phyloP scores from a whole-genome alignment of 2,797 vertebrate genomes.

The Erethizon dorsatum region DNA sequence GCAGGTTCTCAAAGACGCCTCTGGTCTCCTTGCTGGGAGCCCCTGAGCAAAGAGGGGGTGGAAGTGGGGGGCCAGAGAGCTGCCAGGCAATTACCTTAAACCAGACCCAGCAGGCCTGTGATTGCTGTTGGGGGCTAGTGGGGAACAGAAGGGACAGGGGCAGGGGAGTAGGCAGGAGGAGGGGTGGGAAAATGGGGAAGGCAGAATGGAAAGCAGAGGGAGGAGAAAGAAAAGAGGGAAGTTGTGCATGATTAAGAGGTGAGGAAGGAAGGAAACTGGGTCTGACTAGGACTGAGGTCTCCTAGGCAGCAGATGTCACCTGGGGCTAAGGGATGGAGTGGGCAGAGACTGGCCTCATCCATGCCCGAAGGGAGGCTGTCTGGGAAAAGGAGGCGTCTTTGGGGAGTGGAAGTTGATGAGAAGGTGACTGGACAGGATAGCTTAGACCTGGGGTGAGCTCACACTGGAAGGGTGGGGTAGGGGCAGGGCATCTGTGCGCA shows the following conservation, averaged over 20 bases:
- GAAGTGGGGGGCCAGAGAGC: not conserved
- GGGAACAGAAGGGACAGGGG: not conserved
- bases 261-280: not conserved
- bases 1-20: not conserved
- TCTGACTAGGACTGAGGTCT: not conserved
- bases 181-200: not conserved
- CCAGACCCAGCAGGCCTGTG: conserved; percentile 14
- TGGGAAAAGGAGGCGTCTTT: not conserved
- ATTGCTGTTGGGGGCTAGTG: not conserved
- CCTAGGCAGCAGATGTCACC: not conserved
- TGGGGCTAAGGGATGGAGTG: too few species aligned
- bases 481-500: not conserved
- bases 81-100: not conserved
- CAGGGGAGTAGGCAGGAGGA: not conserved
- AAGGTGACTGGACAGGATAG: not conserved
- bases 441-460: not conserved
- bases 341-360: not conserved
- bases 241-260: not conserved
- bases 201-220: not conserved
- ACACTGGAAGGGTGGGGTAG: not conserved
- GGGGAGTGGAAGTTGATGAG: not conserved
- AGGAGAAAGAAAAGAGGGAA: not conserved
- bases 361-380: not conserved
- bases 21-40: not conserved
- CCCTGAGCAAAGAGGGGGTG: not conserved